A percentile compares a stretch with the other conserved stretches of the same genome.
phyloP scores from a whole-genome alignment of 2,797 vertebrate genomes.

The Chiloscyllium punctatum region DNA sequence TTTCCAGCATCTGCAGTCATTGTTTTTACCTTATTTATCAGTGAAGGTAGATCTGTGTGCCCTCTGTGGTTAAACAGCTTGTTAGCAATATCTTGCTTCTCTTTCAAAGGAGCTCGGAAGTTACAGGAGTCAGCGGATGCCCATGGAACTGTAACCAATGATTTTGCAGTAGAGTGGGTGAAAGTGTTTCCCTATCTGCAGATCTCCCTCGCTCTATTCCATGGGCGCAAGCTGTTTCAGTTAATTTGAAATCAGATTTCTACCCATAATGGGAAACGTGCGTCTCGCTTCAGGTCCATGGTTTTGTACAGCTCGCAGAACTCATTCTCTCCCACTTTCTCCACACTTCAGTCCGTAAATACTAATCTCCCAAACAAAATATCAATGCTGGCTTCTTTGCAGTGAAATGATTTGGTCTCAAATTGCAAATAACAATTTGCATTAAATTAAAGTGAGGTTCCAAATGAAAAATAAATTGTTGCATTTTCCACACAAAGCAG shows the following conservation, averaged over 20 bases:
- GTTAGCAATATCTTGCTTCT: background rate
- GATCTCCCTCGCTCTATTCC: conserved; percentile 16
- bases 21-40: too few relatives aligned
- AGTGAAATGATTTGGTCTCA: conserved; percentile 18
- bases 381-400: conserved; percentile 19
- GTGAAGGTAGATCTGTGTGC: background rate
- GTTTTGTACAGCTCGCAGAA: background rate
- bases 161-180: background rate
- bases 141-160: background rate
- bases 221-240: background rate
- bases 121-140: background rate
- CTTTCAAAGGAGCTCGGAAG: background rate
- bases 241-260: conserved; percentile 14
- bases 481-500: conserved; percentile 4
- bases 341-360: conserved; percentile 24
- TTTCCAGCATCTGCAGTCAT: too few relatives aligned
- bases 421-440: conserved; percentile 29
- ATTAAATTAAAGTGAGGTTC: conserved; percentile 12
- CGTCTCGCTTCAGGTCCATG: background rate
- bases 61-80: background rate
- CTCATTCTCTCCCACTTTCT: background rate
- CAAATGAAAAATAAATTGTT: conserved; percentile 26
- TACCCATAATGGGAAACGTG: background rate
- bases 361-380: conserved; percentile 30
- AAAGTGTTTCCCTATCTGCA: background rate